Conservation (phyloP, 1,140 invertebrate genomes). For the Littorina saxatilis region DNA sequence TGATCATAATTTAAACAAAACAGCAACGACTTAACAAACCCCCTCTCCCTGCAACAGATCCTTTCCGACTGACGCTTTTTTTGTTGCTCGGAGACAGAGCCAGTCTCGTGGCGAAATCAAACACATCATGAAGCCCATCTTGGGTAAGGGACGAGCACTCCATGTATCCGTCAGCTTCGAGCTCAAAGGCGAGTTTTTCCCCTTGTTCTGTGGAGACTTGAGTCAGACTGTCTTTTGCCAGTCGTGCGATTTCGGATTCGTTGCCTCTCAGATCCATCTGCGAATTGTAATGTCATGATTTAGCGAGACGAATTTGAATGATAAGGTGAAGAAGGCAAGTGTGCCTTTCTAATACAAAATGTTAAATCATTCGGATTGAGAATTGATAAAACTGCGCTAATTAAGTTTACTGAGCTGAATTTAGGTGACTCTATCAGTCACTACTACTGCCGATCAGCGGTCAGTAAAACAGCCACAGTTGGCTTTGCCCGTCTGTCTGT, state of each 20-base stretch:
- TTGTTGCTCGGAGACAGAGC: slow-evolving; percentile 3
- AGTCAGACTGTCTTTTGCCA: slow-evolving; percentile 90
- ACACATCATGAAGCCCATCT: slow-evolving; percentile 91
- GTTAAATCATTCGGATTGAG: too few relatives aligned
- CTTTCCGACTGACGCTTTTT: not conserved
- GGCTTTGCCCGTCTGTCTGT: too few relatives aligned
- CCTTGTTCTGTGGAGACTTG: slow-evolving; percentile 86
- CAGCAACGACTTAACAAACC: not conserved
- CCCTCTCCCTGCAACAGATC: too few relatives aligned
- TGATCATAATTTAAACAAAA: not conserved
- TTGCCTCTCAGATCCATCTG: slow-evolving; percentile 42
- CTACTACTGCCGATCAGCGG: too few relatives aligned
- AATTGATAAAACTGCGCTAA: too few relatives aligned
- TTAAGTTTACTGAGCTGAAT: too few relatives aligned
- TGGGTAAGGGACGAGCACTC: slow-evolving; percentile 95
- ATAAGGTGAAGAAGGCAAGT: too few relatives aligned
- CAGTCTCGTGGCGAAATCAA: slow-evolving; percentile 82
- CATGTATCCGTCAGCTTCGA: slow-evolving; percentile 89
- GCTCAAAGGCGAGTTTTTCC: slow-evolving; percentile 80
- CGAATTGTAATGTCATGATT: too few relatives aligned
- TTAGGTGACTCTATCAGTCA: too few relatives aligned
- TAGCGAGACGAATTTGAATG: too few relatives aligned
- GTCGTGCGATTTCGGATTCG: slow-evolving; percentile 81
- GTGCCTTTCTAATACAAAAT: too few relatives aligned
- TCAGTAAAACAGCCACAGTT: too few relatives aligned